Evolutionary conservation across 2,888 invertebrate species (phyloP), one percentile per base, ranked within the genome.

Genomic region (Torymus auratus): DNA sequence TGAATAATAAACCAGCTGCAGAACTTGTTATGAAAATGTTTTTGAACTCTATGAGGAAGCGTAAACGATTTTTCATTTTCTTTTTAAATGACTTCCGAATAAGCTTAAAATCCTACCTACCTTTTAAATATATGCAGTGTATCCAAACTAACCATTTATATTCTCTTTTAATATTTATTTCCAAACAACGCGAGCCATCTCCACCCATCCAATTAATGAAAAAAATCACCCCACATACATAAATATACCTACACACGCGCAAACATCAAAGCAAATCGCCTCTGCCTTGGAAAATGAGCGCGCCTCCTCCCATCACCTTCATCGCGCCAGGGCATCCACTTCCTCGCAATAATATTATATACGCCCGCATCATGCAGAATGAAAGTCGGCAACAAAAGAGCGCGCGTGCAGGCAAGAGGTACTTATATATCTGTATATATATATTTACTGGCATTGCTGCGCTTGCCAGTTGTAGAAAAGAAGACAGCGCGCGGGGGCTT

Each of bases 381-480:
- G 72, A 73, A 73, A 73, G 17, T 28, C 10, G 17, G 15, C 15
- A 41, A 15, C 41, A 12, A 73, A 20, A 28, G 52, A 71, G 52
- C 5, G 15, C 11, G 17, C 0, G 23, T 4, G 52, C 53, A 41
- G 58, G 41, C 41, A 41, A 41, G 41, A 41, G 41, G 41, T 1
- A 41, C 41, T 41, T 41, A 41, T 41, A 41, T 41, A 41, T 41
- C 41, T 41, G 41, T 41, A 41, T 41, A 41, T 41, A 41, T 28
- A 28, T 28, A 23, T 23, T 28, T 28, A 10, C 41, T 41, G 41
- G 7, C 7, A 7, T 4, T 28, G 7, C 41, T 15, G 28, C 53
- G 17, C 23, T 52, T 10, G 20, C 61, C 14, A 64, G 23, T 76
- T 28, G 68, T 52, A 58, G 71, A 71, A 78, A 78, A 75, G 74